Conservation (phyloP, 2,113 vertebrate species). For the Chelonoidis abingdonii region DNA sequence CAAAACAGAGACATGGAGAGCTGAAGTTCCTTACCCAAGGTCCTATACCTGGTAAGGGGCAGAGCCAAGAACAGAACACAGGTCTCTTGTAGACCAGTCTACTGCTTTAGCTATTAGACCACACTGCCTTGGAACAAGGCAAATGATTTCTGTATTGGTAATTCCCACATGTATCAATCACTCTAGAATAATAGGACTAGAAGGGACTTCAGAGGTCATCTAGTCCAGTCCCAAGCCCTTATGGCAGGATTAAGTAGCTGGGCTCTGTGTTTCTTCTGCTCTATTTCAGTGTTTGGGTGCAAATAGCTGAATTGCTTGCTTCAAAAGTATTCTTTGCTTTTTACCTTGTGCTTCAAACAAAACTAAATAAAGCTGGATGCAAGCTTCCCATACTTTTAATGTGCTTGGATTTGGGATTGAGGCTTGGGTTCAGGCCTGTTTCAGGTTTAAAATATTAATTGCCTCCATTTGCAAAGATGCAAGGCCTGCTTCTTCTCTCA, state of each 20-base stretch:
- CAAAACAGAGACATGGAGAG: too few relatives aligned
- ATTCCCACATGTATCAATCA: neutral
- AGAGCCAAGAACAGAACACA: neutral
- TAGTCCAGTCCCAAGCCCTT: too few relatives aligned
- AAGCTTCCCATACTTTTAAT: neutral
- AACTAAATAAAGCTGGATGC: neutral
- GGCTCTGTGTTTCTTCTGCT: neutral
- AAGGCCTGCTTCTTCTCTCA: neutral
- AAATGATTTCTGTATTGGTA: neutral
- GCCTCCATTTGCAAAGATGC: slow-evolving; percentile 11
- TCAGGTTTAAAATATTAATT: slow-evolving; percentile 44
- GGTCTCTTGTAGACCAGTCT: neutral
- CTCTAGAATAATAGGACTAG: too few relatives aligned
- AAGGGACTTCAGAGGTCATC: too few relatives aligned
- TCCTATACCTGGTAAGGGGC: too few relatives aligned
- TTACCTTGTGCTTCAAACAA: neutral
- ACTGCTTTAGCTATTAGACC: neutral
- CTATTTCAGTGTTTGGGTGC: neutral
- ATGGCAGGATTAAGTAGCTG: neutral
- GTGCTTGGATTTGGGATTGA: neutral
- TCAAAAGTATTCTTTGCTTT: neutral
- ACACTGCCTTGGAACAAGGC: neutral
- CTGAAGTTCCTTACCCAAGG: too few relatives aligned
- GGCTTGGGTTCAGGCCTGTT: neutral
- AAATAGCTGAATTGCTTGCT: neutral